A percentile compares a stretch with the other conserved stretches of the same genome.
Evolutionary conservation across 2,113 vertebrate species (phyloP).

Genomic region (Takifugu flavidus): DNA sequence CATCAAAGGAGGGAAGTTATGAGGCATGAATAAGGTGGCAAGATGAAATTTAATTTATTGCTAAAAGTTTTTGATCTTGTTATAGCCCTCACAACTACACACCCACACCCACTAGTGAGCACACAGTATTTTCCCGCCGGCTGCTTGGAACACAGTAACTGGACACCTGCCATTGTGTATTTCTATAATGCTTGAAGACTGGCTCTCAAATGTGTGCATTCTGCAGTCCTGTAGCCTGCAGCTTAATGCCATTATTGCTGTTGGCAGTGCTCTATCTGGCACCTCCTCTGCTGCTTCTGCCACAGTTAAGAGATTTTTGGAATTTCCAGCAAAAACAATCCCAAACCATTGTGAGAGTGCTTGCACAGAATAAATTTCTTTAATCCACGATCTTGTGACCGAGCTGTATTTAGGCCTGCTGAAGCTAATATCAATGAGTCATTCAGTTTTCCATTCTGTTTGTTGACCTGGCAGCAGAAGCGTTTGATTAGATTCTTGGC

Average conservation of each 20-base stretch:
- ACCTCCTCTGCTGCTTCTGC: constrained; percentile 44
- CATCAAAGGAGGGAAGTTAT: constrained; percentile 1
- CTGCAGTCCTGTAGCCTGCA: constrained; percentile 59
- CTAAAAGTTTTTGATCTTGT: constrained; percentile 27
- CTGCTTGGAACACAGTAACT: constrained; percentile 48
- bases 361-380: neutral
- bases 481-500: neutral
- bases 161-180: constrained; percentile 58
- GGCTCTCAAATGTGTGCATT: constrained; percentile 47
- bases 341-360: neutral
- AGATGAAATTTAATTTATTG: constrained; percentile 9
- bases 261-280: constrained; percentile 52
- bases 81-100: constrained; percentile 15
- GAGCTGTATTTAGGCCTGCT: constrained; percentile 1
- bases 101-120: constrained; percentile 30
- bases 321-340: no score
- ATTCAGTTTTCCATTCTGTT: constrained; percentile 1
- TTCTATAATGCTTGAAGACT: constrained; percentile 50
- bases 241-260: constrained; percentile 60
- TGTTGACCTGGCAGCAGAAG: neutral
- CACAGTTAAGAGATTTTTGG: constrained; percentile 25
- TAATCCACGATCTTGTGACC: neutral
- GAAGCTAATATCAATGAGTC: neutral
- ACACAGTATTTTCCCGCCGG: neutral
- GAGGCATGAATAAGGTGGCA: neutral